phyloP scores from a whole-genome alignment of 2,113 vertebrate species.

The Fukomys damarensis region DNA sequence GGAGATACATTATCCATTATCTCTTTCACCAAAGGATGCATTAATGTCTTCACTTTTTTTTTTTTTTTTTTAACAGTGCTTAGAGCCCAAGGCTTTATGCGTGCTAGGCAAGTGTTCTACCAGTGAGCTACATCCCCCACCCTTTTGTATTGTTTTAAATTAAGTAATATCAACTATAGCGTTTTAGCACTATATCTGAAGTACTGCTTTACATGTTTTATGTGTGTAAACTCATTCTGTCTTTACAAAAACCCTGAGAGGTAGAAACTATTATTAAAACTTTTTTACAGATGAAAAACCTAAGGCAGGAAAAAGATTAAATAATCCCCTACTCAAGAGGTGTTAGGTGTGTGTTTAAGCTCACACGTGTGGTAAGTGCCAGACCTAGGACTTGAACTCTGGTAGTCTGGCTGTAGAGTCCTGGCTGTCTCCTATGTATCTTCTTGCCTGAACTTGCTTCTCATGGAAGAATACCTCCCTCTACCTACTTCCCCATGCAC shows the following conservation, averaged over 20 bases:
- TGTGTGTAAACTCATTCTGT: neutral
- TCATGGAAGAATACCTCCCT: neutral
- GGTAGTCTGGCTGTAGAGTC: neutral
- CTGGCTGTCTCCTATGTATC: neutral
- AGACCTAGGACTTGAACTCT: neutral
- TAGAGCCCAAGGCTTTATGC: neutral
- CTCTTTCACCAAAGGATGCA: neutral
- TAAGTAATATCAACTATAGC: neutral
- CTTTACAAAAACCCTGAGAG: neutral
- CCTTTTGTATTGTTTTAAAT: constrained; percentile 21
- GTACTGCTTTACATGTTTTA: neutral
- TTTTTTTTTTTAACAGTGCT: neutral
- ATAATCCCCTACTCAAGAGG: neutral
- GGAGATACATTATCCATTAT: neutral
- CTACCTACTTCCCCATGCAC: too few relatives aligned
- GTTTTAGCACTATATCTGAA: neutral
- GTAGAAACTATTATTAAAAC: neutral
- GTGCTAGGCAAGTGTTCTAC: neutral
- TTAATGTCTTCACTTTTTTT: neutral
- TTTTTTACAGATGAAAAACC: constrained; percentile 23
- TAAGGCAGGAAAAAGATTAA: constrained; percentile 29
- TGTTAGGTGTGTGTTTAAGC: neutral
- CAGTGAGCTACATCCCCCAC: neutral
- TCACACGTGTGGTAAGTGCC: neutral
- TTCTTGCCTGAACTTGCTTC: neutral